Base-by-base conservation (phyloP, 2,888 invertebrate species). In the Drosophila niveifrons region DNA sequence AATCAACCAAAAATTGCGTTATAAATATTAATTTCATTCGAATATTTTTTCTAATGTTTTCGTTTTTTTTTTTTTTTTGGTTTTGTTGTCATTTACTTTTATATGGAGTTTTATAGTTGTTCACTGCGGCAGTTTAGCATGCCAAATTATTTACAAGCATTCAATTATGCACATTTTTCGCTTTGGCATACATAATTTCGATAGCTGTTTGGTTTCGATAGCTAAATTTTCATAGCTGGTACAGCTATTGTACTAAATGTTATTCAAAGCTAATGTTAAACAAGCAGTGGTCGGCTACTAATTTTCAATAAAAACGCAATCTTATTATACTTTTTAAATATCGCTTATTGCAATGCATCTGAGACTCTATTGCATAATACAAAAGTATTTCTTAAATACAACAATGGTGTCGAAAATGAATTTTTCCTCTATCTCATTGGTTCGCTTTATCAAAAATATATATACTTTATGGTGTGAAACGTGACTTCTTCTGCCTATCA, bases 1-100 rank as follows among this genome's bases (percentile, higher is more conserved):
- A 79, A 88, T 77, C 79, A 82, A 75, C 82, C 76, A 74, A 81
- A 84, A 75, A 63, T 67, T 76, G 50, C 55, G 62, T 71, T 64
- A 76, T 80, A 85, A 76, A 80, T 82, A 73, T 73, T 59, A 69
- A 83, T 86, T 80, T 47, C 43, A 71, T 74, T 80, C 52, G 39
- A 43, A 31, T 17, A 44, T 44, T 55, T 43, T 31, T 44, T 55
- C 15, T n/a, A 10, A 2, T 1, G 3, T 13, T 41, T 47, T n/a
- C 2, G 4, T 52, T 66, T 11, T 15, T 56, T 47, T 9, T 18
- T 10, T 55, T 36, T 15, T 34, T 43, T 44, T 48, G n/a, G 9
- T 28, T 43, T 41, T 29, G 18, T 43, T 18, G n/a, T 51, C 7
- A 7, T 23, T 43, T 23, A 41, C 31, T 56, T 63, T 48, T 63